Conservation (phyloP, 2,888 invertebrate species). For the Metallyticus violacea region DNA sequence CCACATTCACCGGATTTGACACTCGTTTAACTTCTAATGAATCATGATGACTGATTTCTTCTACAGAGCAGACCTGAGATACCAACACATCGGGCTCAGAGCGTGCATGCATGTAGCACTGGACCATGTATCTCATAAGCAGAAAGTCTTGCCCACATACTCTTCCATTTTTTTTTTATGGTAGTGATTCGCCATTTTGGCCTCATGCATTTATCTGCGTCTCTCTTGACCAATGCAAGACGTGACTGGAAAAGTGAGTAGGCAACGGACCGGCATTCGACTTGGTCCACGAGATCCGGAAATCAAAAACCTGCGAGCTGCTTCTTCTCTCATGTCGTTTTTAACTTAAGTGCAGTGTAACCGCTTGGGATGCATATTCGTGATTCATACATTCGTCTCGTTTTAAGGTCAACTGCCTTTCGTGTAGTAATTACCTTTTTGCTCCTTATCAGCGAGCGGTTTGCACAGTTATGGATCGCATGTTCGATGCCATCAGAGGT, state of each 20-base stretch:
- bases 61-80: too few relatives aligned
- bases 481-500: not conserved
- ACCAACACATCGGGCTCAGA: too few relatives aligned
- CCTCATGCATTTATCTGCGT: too few relatives aligned
- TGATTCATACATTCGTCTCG: not conserved
- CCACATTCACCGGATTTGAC: too few relatives aligned
- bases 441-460: not conserved
- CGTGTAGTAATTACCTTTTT: not conserved
- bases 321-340: not conserved
- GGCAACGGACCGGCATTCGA: not conserved
- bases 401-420: not conserved
- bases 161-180: too few relatives aligned
- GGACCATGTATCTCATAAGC: too few relatives aligned
- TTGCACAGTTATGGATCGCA: not conserved
- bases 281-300: not conserved
- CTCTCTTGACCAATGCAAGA: not conserved
- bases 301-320: not conserved
- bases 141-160: too few relatives aligned
- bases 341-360: not conserved
- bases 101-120: too few relatives aligned
- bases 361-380: not conserved
- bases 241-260: not conserved
- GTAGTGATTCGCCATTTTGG: too few relatives aligned
- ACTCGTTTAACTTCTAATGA: too few relatives aligned
- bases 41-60: too few relatives aligned